Evolutionary conservation across 1,140 invertebrate species (phyloP), one percentile per base, ranked within the genome.

Genomic region (Pseudomyrmex gracilis): DNA sequence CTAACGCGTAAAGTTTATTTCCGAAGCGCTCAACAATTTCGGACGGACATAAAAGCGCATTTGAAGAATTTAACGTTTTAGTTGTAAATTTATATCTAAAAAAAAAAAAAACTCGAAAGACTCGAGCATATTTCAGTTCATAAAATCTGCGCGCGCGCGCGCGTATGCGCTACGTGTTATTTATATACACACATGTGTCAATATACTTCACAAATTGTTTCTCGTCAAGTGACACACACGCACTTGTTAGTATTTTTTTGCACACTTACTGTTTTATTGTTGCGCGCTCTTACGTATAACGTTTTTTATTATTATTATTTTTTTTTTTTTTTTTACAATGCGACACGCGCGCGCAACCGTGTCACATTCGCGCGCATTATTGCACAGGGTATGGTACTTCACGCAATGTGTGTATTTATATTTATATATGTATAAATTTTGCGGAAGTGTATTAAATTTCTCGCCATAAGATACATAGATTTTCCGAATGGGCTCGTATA

Each of bases 1-100:
- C 15, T 57, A 66, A 66, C 47, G 47, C 34, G n/a, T 12, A 15
- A 64, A 64, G 73, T 51, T 34, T 76, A 51, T 63, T 60, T 53
- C 1, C 63, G 49, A 53, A 34, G 7, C 34, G 34, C 34, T 34
- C n/a, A n/a, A 8, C 76, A 58, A 58, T 13, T 12, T n/a, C 17
- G 10, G 10, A n/a, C 45, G 2, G 10, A 20, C 55, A 12, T 20
- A 34, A 55, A 34, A 34, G 34, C 34, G 10, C 49, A 8, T 68
- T 68, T 20, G 45, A 49, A 12, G 4, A 10, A 34, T 47, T 49
- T n/a, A n/a, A 49, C 22, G 20, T 47, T 78, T 8, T n/a, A 47
- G 43, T 12, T 70, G 20, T 47, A 20, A 55, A 74, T 49, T 43
- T 61, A 47, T 22, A 8, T 45, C 15, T 20, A 17, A 13, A 34